Conservation (phyloP, 2,113 vertebrate genomes). For the Chloropsis hardwickii region DNA sequence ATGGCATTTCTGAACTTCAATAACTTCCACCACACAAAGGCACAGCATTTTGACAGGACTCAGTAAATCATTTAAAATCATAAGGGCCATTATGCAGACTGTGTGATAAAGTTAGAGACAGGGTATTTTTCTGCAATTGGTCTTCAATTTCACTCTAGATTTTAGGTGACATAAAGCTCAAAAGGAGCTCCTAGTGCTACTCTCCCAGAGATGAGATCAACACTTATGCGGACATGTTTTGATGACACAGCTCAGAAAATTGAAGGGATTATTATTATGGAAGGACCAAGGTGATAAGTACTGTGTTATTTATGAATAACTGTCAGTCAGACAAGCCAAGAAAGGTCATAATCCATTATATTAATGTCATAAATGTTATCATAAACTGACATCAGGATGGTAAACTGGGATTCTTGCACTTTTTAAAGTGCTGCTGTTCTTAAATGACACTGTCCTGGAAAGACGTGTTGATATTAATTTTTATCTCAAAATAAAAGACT, state of each 20-base stretch:
- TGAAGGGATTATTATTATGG: slow-evolving; percentile 25
- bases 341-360: slow-evolving; percentile 15
- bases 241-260: slow-evolving; percentile 51
- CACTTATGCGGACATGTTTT: not conserved
- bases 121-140: slow-evolving; percentile 51
- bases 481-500: not conserved
- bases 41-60: not conserved
- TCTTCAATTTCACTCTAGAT: slow-evolving; percentile 30
- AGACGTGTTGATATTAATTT: not conserved
- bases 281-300: slow-evolving; percentile 30
- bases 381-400: not conserved
- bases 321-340: slow-evolving; percentile 31
- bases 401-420: not conserved
- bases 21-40: not conserved
- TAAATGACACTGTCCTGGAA: not conserved
- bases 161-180: slow-evolving; percentile 41
- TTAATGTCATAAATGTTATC: slow-evolving; percentile 14
- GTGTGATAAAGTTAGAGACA: slow-evolving; percentile 12
- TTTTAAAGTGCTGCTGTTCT: not conserved
- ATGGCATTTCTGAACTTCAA: slow-evolving; percentile 12
- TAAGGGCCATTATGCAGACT: slow-evolving; percentile 28
- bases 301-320: slow-evolving; percentile 25
- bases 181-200: not conserved
- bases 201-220: slow-evolving; percentile 29
- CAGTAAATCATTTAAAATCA: slow-evolving; percentile 53